Conservation (phyloP, 1,140 invertebrate genomes). For the Chrysomallon squamiferum region DNA sequence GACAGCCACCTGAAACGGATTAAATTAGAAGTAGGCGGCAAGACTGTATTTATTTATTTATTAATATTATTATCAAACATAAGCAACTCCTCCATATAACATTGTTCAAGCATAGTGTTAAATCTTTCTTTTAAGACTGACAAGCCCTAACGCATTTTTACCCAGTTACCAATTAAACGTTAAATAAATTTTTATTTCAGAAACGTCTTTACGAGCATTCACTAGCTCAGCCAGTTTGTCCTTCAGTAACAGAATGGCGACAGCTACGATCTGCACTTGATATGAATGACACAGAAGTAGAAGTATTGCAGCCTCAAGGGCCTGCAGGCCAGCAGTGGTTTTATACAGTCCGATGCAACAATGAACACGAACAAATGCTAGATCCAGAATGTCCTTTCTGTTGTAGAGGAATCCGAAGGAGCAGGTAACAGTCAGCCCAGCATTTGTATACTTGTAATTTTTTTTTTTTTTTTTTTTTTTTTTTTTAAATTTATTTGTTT, state of each 20-base stretch:
- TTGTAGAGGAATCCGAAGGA: slow-evolving; percentile 40
- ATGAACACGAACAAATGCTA: slow-evolving; percentile 6
- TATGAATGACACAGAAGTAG: slow-evolving; percentile 45
- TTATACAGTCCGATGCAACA: slow-evolving; percentile 47
- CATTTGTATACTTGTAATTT: not conserved
- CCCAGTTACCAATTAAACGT: too few relatives aligned
- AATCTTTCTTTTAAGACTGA: too few relatives aligned
- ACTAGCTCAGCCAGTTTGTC: slow-evolving; percentile 33
- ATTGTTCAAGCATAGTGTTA: too few relatives aligned
- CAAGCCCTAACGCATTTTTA: too few relatives aligned
- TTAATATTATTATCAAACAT: too few relatives aligned
- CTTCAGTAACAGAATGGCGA: slow-evolving; percentile 42
- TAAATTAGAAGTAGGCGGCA: too few relatives aligned
- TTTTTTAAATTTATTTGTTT: too few relatives aligned
- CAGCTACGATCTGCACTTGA: slow-evolving; percentile 32
- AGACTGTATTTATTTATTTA: too few relatives aligned
- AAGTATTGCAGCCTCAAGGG: slow-evolving; percentile 42
- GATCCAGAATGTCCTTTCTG: slow-evolving; percentile 30
- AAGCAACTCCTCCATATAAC: too few relatives aligned
- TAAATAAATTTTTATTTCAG: too few relatives aligned
- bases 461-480: not conserved
- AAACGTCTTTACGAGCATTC: slow-evolving; percentile 27
- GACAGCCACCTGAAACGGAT: too few relatives aligned
- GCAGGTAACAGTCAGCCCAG: too few relatives aligned
- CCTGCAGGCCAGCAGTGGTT: slow-evolving; percentile 44